Evolutionary conservation across 1,140 invertebrate species (phyloP), one percentile per base, ranked within the genome.

Genomic region (Drosophila repletoides): DNA sequence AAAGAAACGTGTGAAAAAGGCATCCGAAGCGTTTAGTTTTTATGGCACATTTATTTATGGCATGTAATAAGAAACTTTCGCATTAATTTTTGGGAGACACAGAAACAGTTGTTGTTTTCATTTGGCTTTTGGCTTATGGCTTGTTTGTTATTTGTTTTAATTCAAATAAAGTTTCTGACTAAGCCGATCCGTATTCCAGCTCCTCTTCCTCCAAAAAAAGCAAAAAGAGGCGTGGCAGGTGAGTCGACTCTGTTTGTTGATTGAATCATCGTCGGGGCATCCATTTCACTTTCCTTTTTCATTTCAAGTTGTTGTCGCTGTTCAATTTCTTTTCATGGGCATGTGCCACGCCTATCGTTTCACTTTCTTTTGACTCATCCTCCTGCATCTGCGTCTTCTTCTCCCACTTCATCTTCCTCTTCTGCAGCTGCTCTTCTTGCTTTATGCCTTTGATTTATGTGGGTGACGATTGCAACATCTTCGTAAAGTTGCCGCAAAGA

Each of bases 341-440:
- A 51, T 28, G n/a, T 14, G 38, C 14, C 52, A 53, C 61, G 40
- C 58, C 43, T 29, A 15, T 46, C 40, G 48, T 75, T 75, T 80
- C 71, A 75, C 79, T 84, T 83, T 84, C 79, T 83, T 83, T 83
- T 83, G 79, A 83, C 70, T 83, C 79, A 83, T 83, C 74, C 60
- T 26, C 7, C 45, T 22, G 5, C 2, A 21, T 29, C 29, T 17
- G 1, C 14, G 36, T 38, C 17, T 45, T n/a, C n/a, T 1, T 28
- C 43, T 3, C 7, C 9, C 17, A 9, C 3, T 73, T 48, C 60
- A 52, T 67, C 52, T 41, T 17, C 43, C 55, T 56, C 64, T 36
- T 7, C 17, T 12, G 17, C 21, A 19, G 3, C 6, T 26, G 10
- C 26, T 28, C 24, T 48, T 29, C 5, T 33, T 9, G 17, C 2